Base-by-base conservation (phyloP, 2,113 vertebrate species). In the Scomber colias region DNA sequence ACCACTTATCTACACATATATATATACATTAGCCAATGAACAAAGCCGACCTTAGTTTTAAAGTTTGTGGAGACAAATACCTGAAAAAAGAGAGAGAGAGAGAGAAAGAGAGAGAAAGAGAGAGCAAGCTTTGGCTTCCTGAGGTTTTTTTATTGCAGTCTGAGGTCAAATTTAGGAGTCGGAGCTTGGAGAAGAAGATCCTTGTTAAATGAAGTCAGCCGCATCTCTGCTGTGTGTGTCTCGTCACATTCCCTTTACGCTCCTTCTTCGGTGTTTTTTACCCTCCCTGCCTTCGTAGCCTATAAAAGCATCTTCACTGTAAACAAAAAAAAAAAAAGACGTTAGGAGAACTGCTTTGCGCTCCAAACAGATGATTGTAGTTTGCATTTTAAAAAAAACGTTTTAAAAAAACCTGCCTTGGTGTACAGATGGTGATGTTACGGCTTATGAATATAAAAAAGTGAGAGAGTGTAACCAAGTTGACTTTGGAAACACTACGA, bases 341-440 rank as follows among this genome's bases (percentile, higher is more conserved):
- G 49, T 72, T 66, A 65, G 64, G 70, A 84, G 2, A 83, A 40
- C 46, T n/a, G 88, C 82, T 89, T 86, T 63, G 76, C 87, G 89
- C 54, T 79, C 31, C 54, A 83, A 82, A 86, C 40, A 15, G 74
- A 88, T 80, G 84, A 90, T 86, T 90, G 82, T 87, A 82, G 78
- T 74, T 71, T 81, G 81, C 40, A 59, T 27, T 27, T 27, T 17
- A 40, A 71, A 82, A 30, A 16, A 19, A 50, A 11, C 21, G 1
- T 3, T 27, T 27, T 27, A 7, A 35, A 40, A 57, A 27, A 27
- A 27, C 24, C 24, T 17, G 79, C 75, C 61, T 87, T 71, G 56
- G 35, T 81, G 81, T 85, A 82, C 75, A 79, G 80, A 91, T 81
- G 10, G 54, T 65, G 65, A 78, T 45, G 40, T 72, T 50, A 56